Conservation (phyloP, 1,140 invertebrate species). For the Drosophila gunungcola region DNA sequence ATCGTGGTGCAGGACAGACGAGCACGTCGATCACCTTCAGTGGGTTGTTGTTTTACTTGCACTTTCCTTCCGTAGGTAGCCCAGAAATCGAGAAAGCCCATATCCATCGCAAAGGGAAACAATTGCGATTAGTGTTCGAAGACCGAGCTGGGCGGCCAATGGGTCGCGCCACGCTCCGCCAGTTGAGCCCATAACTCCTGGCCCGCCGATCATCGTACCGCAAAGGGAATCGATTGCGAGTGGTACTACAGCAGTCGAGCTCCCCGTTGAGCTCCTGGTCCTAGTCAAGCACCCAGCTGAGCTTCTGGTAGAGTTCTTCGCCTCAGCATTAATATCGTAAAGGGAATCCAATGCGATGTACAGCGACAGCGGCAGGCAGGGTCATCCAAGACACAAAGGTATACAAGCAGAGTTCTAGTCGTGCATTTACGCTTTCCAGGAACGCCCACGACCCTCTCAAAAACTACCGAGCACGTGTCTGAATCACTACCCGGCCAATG, state of each 20-base stretch:
- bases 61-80: constrained; percentile 55
- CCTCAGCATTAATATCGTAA: constrained; percentile 57
- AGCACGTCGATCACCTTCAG: constrained; percentile 11
- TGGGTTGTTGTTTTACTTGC: constrained; percentile 51
- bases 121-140: constrained; percentile 82
- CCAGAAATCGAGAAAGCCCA: constrained; percentile 39
- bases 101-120: constrained; percentile 80
- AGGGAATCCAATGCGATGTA: constrained; percentile 76
- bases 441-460: background rate
- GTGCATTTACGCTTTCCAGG: constrained; percentile 37
- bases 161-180: constrained; percentile 61
- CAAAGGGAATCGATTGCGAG: constrained; percentile 79
- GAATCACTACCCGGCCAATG: constrained; percentile 5
- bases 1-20: constrained; percentile 15
- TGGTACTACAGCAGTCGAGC: constrained; percentile 72
- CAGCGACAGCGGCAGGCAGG: constrained; percentile 66
- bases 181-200: constrained; percentile 79
- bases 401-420: constrained; percentile 23
- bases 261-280: constrained; percentile 31
- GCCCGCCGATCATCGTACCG: constrained; percentile 73
- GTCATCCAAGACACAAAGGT: constrained; percentile 28
- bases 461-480: constrained; percentile 11
- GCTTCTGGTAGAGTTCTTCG: constrained; percentile 20
- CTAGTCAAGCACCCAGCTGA: constrained; percentile 29
- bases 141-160: constrained; percentile 55